These are phyloP conservation scores for Steatocranus sp. DNA, from an alignment of 2,797 vertebrate species.

Conservation along the genomic window DNA sequence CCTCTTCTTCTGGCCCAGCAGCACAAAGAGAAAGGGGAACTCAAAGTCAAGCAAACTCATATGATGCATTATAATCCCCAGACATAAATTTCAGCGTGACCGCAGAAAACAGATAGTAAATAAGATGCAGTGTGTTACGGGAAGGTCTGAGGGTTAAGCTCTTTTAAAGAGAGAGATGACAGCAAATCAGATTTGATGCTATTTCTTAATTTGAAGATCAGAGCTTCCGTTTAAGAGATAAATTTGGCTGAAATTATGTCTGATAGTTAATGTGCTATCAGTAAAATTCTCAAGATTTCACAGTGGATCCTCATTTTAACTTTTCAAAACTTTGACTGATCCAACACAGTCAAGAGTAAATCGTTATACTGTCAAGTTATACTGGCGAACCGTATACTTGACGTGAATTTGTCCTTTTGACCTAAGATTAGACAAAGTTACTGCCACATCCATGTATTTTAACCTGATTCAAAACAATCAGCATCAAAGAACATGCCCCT, in stretches of 20 bases:
- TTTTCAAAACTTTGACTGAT: neutral
- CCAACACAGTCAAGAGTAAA: neutral
- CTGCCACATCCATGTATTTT: neutral
- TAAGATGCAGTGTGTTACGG: neutral
- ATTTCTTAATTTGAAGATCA: neutral
- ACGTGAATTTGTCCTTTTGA: neutral
- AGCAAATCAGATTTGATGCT: neutral
- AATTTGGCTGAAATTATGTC: neutral
- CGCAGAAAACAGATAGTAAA: neutral
- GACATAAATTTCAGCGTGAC: neutral
- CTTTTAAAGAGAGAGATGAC: neutral
- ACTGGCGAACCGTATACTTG: neutral
- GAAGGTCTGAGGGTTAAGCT: neutral
- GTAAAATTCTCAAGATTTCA: neutral
- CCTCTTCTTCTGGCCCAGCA: constrained; percentile 81
- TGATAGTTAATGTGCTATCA: neutral
- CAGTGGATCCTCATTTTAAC: neutral
- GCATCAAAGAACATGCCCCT: neutral
- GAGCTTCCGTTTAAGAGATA: neutral
- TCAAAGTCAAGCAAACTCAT: neutral
- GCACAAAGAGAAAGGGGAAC: neutral
- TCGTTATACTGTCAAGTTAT: neutral
- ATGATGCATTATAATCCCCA: neutral
- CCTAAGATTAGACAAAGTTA: neutral
- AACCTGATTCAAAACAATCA: neutral